Conservation (phyloP, 2,113 vertebrate genomes). For the Phasianus colchicus region DNA sequence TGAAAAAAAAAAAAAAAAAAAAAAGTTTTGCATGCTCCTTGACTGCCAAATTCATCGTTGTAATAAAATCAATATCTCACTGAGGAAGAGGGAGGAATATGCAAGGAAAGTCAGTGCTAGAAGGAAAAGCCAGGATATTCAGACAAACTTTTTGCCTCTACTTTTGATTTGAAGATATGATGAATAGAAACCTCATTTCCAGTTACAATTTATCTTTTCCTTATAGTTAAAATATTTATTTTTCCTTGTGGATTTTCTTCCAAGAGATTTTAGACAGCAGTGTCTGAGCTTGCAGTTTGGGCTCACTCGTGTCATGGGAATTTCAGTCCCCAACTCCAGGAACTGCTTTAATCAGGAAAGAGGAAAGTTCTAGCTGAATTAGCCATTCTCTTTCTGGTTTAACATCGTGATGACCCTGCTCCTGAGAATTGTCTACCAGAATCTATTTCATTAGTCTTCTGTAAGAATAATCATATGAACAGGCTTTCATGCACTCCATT, state of each 20-base stretch:
- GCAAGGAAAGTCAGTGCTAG: neutral
- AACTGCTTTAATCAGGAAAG: neutral
- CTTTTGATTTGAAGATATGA: neutral
- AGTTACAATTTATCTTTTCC: neutral
- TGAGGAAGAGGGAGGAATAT: neutral
- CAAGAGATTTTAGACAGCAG: neutral
- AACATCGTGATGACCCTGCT: neutral
- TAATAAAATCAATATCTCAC: neutral
- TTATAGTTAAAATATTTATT: neutral
- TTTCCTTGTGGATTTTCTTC: neutral
- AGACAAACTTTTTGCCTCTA: neutral
- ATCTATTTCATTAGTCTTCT: neutral
- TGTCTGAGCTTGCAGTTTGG: neutral
- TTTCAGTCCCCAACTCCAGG: neutral
- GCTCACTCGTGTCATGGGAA: neutral
- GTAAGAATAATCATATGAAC: neutral
- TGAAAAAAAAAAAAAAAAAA: neutral
- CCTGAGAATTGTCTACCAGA: neutral
- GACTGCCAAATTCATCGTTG: neutral
- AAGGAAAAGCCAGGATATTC: neutral
- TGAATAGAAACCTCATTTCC: neutral
- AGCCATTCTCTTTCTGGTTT: neutral
- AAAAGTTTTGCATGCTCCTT: neutral
- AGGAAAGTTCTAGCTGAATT: neutral
- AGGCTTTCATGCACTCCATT: neutral